Evolutionary conservation across 1,140 invertebrate genomes (phyloP).

Genomic region (Homarus americanus): DNA sequence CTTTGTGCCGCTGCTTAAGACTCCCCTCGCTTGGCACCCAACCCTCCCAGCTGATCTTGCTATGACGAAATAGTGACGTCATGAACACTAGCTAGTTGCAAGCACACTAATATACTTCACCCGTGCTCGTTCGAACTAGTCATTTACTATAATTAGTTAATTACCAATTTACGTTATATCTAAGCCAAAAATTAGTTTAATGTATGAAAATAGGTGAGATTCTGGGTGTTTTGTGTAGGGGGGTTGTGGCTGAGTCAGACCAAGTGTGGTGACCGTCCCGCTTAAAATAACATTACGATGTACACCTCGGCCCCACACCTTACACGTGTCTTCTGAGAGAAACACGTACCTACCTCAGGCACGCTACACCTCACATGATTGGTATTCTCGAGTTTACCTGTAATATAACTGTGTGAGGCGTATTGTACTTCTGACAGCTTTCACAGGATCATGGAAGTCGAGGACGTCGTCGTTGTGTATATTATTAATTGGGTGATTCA

Average conservation of each 20-base stretch:
- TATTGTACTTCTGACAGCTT: no score
- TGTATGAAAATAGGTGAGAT: no score
- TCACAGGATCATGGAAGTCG: no score
- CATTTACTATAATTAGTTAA: neutral
- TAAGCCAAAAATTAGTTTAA: no score
- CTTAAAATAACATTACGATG: constrained; percentile 12
- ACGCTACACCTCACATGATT: neutral
- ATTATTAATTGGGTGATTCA: no score
- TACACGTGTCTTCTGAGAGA: neutral
- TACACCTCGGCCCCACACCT: neutral
- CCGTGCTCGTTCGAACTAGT: neutral
- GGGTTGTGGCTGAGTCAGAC: neutral
- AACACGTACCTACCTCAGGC: neutral
- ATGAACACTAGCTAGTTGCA: neutral
- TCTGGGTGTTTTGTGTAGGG: neutral
- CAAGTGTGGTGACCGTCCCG: neutral
- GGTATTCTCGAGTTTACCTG: no score
- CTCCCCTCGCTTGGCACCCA: neutral
- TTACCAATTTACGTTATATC: neutral
- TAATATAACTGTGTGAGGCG: no score
- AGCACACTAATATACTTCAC: no score
- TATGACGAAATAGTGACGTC: neutral
- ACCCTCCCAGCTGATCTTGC: neutral
- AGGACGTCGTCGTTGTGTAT: no score
- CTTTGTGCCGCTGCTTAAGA: neutral